Percentiles rank a stretch among this genome's conserved stretches.
These are phyloP conservation scores for silkworm (Bombyx mori) DNA, from an alignment of 1,140 invertebrate genomes.

Conservation along the genomic window DNA sequence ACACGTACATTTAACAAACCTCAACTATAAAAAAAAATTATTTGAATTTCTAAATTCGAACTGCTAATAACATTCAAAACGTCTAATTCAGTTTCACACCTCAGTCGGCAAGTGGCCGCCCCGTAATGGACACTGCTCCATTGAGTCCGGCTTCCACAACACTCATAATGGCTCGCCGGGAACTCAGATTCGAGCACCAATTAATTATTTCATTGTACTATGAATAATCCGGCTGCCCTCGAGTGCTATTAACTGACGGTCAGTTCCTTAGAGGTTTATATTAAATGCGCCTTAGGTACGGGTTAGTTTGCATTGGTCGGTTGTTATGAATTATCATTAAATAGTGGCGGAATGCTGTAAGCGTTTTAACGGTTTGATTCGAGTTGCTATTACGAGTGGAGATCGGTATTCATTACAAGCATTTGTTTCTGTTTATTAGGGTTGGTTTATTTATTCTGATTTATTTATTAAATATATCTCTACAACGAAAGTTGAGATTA, in stretches of 20 bases:
- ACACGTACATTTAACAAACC: slow-evolving; percentile 7
- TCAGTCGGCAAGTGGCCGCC: slow-evolving; percentile 26
- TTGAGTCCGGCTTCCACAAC: slow-evolving; percentile 25
- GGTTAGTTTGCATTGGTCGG: slow-evolving; percentile 25
- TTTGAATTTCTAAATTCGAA: slow-evolving; percentile 17
- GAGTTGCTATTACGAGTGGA: too few relatives aligned
- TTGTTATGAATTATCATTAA: too few relatives aligned
- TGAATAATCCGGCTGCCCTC: slow-evolving; percentile 44
- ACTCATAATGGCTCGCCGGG: slow-evolving; percentile 41
- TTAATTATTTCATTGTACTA: slow-evolving; percentile 66
- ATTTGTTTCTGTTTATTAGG: too few relatives aligned
- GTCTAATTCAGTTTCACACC: slow-evolving; percentile 23
- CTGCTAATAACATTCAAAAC: slow-evolving; percentile 6
- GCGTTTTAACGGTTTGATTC: too few relatives aligned
- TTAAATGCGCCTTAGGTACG: slow-evolving; percentile 48
- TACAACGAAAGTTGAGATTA: too few relatives aligned
- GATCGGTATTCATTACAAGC: too few relatives aligned
- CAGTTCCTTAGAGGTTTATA: slow-evolving; percentile 66
- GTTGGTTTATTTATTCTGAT: too few relatives aligned
- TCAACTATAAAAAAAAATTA: neutral
- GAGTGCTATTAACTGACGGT: slow-evolving; percentile 58
- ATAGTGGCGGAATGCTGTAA: too few relatives aligned
- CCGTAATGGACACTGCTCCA: slow-evolving; percentile 31
- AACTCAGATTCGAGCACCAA: slow-evolving; percentile 59
- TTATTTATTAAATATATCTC: too few relatives aligned